Evolutionary conservation across 2,888 invertebrate species (phyloP).

Genomic region (Trilocha varians): DNA sequence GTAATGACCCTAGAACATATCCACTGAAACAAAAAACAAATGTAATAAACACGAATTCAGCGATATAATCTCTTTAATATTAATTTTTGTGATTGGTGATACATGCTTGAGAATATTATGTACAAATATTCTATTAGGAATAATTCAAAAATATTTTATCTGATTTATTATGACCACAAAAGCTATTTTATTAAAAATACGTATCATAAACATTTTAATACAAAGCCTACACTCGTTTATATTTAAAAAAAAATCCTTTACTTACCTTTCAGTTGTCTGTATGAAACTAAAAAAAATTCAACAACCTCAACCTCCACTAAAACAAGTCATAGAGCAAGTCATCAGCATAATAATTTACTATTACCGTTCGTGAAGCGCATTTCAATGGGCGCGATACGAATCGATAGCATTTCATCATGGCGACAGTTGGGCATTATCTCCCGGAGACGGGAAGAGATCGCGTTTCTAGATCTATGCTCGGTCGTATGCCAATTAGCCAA

Average conservation of each 20-base stretch:
- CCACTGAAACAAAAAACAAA: conserved; percentile 11
- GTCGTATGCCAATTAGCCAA: conserved; percentile 71
- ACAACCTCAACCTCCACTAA: not conserved
- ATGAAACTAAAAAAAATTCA: too few relatives aligned
- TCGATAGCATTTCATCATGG: conserved; percentile 61
- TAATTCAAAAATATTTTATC: too few relatives aligned
- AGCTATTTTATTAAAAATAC: too few relatives aligned
- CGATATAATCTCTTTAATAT: not conserved
- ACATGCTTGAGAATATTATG: not conserved
- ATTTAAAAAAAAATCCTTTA: too few relatives aligned
- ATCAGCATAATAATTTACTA: conserved; percentile 34
- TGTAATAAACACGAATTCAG: not conserved
- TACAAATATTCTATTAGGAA: too few relatives aligned
- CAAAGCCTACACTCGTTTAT: too few relatives aligned
- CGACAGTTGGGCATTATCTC: conserved; percentile 52
- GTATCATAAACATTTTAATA: too few relatives aligned
- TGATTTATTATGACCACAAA: too few relatives aligned
- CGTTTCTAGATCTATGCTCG: conserved; percentile 51
- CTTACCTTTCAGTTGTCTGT: too few relatives aligned
- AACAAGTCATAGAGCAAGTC: conserved; percentile 16
- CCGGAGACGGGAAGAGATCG: conserved; percentile 60
- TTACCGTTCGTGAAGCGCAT: conserved; percentile 45
- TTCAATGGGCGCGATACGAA: conserved; percentile 62
- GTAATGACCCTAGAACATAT: conserved; percentile 24
- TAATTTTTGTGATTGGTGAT: not conserved